Conservation (phyloP, 2,797 vertebrate genomes). For the Echeneis naucrates region DNA sequence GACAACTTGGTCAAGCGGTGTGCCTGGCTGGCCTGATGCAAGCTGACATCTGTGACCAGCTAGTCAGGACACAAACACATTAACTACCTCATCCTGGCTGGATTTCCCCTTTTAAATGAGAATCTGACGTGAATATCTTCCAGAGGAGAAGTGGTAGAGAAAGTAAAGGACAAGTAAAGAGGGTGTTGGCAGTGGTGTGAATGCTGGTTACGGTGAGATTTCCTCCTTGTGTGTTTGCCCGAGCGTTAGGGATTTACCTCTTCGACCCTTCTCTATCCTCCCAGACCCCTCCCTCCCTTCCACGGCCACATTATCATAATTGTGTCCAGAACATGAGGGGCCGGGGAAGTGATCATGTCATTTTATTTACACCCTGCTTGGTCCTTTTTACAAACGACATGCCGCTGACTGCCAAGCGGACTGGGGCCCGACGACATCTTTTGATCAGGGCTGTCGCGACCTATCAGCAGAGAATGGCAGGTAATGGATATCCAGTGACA, state of each 20-base stretch:
- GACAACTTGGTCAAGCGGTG: constrained; percentile 65
- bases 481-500: constrained; percentile 99
- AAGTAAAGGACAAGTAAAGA: constrained; percentile 40
- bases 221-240: constrained; percentile 65
- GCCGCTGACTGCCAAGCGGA: constrained; percentile 97
- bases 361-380: constrained; percentile 99
- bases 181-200: constrained; percentile 36
- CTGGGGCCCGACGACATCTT: constrained; percentile 98
- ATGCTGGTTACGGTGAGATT: constrained; percentile 45
- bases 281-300: constrained; percentile 60
- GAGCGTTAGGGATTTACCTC: constrained; percentile 75
- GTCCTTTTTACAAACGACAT: constrained; percentile 98
- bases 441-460: constrained; percentile 99
- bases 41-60: constrained; percentile 72
- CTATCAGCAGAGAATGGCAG: constrained; percentile 99
- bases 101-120: constrained; percentile 90
- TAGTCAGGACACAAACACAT: constrained; percentile 85
- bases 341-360: constrained; percentile 99
- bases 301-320: constrained; percentile 97
- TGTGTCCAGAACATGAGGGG: constrained; percentile 99
- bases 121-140: constrained; percentile 59
- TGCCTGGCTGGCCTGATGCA: constrained; percentile 56
- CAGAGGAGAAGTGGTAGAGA: constrained; percentile 57
- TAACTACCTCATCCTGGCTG: constrained; percentile 89
- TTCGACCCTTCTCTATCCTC: constrained; percentile 54